Conservation (phyloP, 2,888 invertebrate species). For the Julus scandinavius region DNA sequence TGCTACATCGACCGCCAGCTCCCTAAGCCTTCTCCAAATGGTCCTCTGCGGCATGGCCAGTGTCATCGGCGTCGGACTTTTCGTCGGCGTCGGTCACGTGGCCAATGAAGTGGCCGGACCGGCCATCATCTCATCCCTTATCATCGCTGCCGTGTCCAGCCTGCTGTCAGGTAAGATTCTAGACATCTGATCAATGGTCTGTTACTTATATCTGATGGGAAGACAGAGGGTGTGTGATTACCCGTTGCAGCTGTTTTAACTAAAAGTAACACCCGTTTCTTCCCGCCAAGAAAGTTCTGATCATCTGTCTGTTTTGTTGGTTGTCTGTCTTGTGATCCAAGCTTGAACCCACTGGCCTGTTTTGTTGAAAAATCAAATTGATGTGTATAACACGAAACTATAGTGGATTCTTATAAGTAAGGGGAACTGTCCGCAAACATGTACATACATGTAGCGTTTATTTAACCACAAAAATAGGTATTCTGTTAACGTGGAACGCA, state of each 20-base stretch:
- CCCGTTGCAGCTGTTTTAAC: neutral
- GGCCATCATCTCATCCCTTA: slow-evolving; percentile 75
- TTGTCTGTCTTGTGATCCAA: no score
- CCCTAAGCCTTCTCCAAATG: slow-evolving; percentile 42
- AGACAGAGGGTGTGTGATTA: no score
- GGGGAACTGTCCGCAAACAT: no score
- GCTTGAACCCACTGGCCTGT: no score
- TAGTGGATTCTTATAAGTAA: no score
- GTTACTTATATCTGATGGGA: no score
- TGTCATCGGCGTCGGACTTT: slow-evolving; percentile 87
- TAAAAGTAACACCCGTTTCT: neutral
- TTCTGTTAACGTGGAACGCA: no score
- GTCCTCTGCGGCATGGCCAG: slow-evolving; percentile 63
- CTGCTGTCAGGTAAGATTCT: slow-evolving; percentile 62
- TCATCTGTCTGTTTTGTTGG: neutral
- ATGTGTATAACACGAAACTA: no score
- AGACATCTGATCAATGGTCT: neutral
- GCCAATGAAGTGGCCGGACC: slow-evolving; percentile 84
- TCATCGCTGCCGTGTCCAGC: slow-evolving; percentile 75
- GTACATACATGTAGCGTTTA: no score
- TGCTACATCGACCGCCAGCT: neutral
- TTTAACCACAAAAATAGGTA: no score
- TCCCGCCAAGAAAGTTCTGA: neutral
- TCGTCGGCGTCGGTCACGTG: slow-evolving; percentile 87
- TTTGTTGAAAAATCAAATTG: no score